Conservation (phyloP, 2,888 invertebrate species). For the Eugnorisma glareosa region DNA sequence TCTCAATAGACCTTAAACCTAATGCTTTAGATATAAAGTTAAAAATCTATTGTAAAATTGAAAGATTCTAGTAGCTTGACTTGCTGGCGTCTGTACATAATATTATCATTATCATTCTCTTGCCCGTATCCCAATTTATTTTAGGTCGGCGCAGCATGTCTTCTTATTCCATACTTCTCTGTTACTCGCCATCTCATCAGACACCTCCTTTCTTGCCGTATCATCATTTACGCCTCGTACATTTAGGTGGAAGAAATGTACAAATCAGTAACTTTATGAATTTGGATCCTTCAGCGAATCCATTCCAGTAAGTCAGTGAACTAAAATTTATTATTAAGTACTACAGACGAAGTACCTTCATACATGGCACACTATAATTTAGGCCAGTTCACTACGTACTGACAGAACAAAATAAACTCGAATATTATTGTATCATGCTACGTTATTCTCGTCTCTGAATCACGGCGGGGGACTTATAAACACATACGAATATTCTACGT, state of each 20-base stretch:
- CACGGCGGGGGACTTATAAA: slow-evolving; percentile 78
- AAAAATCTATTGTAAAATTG: no score
- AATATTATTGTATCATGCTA: slow-evolving; percentile 67
- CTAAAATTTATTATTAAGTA: slow-evolving; percentile 44
- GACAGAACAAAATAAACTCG: slow-evolving; percentile 66
- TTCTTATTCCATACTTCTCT: no score
- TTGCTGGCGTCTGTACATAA: no score
- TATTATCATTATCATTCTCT: no score
- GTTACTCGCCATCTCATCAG: no score
- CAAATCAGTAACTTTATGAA: slow-evolving; percentile 26
- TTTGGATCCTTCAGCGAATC: slow-evolving; percentile 12
- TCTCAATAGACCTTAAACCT: no score
- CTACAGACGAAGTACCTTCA: slow-evolving; percentile 10
- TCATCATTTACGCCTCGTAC: no score
- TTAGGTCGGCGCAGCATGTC: no score
- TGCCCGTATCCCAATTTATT: no score
- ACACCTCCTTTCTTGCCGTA: no score
- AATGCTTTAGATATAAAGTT: no score
- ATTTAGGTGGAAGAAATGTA: not conserved
- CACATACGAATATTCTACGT: slow-evolving; percentile 39
- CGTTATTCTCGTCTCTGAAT: slow-evolving; percentile 79
- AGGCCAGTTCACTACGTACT: slow-evolving; percentile 65
- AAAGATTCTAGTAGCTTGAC: no score
- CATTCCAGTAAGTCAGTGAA: slow-evolving; percentile 11
- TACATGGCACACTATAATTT: slow-evolving; percentile 50